Evolutionary conservation across 2,888 invertebrate genomes (phyloP), one percentile per base, ranked within the genome.

Genomic region (Petrophora chlorosata): DNA sequence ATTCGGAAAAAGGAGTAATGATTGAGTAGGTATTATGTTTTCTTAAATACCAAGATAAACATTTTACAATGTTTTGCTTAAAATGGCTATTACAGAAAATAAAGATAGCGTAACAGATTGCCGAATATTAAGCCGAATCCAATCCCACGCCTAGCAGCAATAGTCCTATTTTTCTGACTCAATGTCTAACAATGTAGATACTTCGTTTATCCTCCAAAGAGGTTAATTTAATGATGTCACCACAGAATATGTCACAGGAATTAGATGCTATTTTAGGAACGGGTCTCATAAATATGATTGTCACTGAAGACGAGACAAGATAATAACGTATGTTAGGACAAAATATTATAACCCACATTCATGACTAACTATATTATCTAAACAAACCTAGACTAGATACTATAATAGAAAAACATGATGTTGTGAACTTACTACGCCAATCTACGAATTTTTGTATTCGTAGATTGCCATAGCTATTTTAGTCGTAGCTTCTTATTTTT

Each of bases 171-270:
- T 52, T 38, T 40, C 41, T 63, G 60, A 60, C 35, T 61, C 63
- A 63, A 46, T 49, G 59, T 57, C 60, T 56, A 61, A 54, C 55
- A 56, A 63, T 59, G 50, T 58, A 41, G 28, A 29, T 40, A 35
- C 25, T 41, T 45, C 40, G 47, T 36, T 53, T 47, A 54, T 53
- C 49, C 45, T 41, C 42, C 39, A 43, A 52, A 54, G 33, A 35
- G 53, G 38, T 32, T 48, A 56, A 55, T 52, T 57, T 53, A 60
- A 52, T 61, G 61, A 61, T 51, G 61, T 61, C 61, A 59, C 41
- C 42, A 30, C 39, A 45, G 40, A 41, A 41, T 33, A 40, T 44
- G 39, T 23, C 13, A 15, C 41, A 17, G 49, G 51, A 48, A 34
- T 45, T 25, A 45, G 42, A 40, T 15, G 47, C 56, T 61, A 61